Base-by-base conservation (phyloP, 1,140 invertebrate genomes). In the Calephelis nemesis region DNA sequence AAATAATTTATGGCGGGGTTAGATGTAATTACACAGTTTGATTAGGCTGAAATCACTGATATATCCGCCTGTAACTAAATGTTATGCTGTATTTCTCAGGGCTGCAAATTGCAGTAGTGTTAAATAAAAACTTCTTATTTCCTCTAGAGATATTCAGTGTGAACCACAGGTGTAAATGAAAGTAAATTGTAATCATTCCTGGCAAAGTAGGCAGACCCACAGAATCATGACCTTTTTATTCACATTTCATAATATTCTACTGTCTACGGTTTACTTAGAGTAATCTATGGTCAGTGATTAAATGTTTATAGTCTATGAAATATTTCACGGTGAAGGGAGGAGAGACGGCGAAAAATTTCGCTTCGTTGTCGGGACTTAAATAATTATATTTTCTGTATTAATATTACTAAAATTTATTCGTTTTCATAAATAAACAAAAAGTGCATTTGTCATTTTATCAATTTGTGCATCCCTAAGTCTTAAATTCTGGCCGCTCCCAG, bases 401-500 rank as follows among this genome's bases (percentile, higher is more conserved):
- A 76, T 67, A 62, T 79, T 71, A 73, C 85, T 81, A 89, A 73
- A 80, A 84, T 83, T 78, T 74, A 85, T 78, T 88, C 76, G 78
- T 71, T 65, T 74, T 79, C 70, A 77, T 82, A 78, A 73, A 77
- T 82, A 77, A 71, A 81, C 66, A 76, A 74, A 72, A 66, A 76
- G 80, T 82, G 77, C 72, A 78, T 79, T 75, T 49, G 68, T 74
- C 45, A 71, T 71, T 62, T 65, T 75, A 72, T 68, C 69, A 66
- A 67, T 65, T 74, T 70, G 71, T 81, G 67, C 73, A 77, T 76
- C 66, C 72, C 71, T 72, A 78, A 73, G 74, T 79, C 85, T 78
- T 83, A 77, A 81, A 84, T 82, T 86, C 80, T 77, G 88, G 84
- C 88, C 88, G 88, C 88, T 91, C 88, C 88, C 88, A 84, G 80